Base-by-base conservation (phyloP, 2,113 vertebrate species). In the Paedocypris sp. region DNA sequence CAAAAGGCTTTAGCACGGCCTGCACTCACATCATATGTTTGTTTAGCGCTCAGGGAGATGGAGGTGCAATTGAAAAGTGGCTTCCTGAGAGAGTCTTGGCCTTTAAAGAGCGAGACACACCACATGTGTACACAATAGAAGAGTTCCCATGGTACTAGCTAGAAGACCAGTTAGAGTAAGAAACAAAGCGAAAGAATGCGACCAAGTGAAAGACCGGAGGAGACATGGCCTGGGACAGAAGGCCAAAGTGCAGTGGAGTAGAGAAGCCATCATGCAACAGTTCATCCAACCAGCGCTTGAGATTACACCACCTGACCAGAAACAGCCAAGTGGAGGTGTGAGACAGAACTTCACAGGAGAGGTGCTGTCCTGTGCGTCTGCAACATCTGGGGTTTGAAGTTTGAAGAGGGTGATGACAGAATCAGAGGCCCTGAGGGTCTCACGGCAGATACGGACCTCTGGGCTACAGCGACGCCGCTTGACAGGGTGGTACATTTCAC, bases 11-110 rank as follows among this genome's bases (percentile, higher is more conserved):
- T 2, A 16, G 13, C 51, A 46, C 31, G 29, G 53, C 43, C 51
- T 18, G 59, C 47, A 57, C 58, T 51, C 45, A 62, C 60, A 70
- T 66, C 49, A 52, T 66, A 22, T 51, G 51, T 29, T 60, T 66
- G 68, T 62, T 66, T 66, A 62, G 60, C 25, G 3, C 48, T 39
- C 8, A 51, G 58, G 63, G 68, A 62, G 25, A 48, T 31, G 19
- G 20, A 35, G 32, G 32, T 38, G 54, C n/a, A 13, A 16, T 10
- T 49, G 35, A 8, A 31, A 62, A 62, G 45, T 45, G 25, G 13
- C 20, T 57, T 62, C 68, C 68, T 58, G 52, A 45, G 58, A 57
- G 63, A 70, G 31, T 46, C 18, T 22, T 45, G 62, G 29, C 58
- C 51, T 58, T 62, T 51, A 47, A 33, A 60, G 39, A 58, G 41